Evolutionary conservation across 2,797 vertebrate genomes (phyloP).

Genomic region (Passerculus sandwichensis): DNA sequence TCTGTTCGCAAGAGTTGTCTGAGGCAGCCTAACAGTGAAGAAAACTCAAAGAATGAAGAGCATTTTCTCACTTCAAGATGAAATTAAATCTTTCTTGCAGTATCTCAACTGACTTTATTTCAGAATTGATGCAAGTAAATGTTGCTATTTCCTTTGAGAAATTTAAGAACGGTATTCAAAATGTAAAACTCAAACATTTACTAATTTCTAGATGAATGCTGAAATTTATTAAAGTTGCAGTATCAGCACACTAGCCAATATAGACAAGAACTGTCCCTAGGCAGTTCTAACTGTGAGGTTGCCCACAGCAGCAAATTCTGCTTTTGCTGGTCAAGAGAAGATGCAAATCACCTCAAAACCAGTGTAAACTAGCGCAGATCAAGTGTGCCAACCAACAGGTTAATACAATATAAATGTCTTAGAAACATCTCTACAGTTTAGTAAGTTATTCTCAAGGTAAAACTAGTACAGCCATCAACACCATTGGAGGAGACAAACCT

Average conservation of each 20-base stretch:
- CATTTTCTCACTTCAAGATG: not conserved
- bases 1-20: not conserved
- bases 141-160: not conserved
- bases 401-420: not conserved
- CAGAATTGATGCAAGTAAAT: not conserved
- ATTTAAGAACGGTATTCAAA: not conserved
- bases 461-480: not conserved
- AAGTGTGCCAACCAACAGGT: not conserved
- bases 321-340: not conserved
- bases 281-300: not conserved
- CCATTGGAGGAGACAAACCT: not conserved
- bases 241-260: not conserved
- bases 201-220: too few relatives aligned
- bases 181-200: not conserved
- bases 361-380: not conserved
- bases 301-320: not conserved
- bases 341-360: not conserved
- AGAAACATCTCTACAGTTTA: not conserved
- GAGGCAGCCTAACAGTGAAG: not conserved
- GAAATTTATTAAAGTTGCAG: not conserved
- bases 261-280: not conserved
- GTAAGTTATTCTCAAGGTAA: not conserved
- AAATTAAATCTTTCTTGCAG: not conserved
- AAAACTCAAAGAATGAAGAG: not conserved
- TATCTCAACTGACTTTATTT: not conserved